Evolutionary conservation across 1,140 invertebrate genomes (phyloP).

Genomic region (Meloidogyne exigua): DNA sequence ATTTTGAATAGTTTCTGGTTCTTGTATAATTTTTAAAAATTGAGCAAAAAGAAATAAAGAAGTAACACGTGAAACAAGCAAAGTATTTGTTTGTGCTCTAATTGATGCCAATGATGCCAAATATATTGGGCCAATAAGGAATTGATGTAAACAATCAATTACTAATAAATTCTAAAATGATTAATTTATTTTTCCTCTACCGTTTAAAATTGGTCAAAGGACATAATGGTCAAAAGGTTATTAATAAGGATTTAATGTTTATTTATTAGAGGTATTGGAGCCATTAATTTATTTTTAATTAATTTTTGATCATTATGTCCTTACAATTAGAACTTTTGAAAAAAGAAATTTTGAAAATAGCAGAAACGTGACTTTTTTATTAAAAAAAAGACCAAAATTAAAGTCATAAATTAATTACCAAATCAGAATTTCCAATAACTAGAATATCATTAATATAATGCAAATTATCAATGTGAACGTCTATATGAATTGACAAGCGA

Average conservation of each 20-base stretch:
- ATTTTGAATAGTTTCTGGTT: conserved; percentile 48
- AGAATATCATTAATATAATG: conserved; percentile 88
- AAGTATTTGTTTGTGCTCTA: conserved; percentile 26
- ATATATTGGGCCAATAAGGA: conserved; percentile 87
- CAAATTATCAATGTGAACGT: conserved; percentile 93
- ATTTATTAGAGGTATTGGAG: too few relatives aligned
- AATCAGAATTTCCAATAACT: conserved; percentile 42
- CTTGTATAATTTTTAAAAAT: conserved; percentile 53
- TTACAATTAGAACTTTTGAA: too few relatives aligned
- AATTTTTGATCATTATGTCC: too few relatives aligned
- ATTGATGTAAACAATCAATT: conserved; percentile 88
- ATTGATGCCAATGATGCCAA: conserved; percentile 68
- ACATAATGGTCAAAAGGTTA: too few relatives aligned
- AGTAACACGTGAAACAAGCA: conserved; percentile 53
- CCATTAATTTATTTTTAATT: too few relatives aligned
- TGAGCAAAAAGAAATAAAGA: conserved; percentile 57
- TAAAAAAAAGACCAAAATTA: too few relatives aligned
- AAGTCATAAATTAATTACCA: conserved; percentile 30
- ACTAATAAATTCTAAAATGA: conserved; percentile 84
- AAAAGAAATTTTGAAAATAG: too few relatives aligned
- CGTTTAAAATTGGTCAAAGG: too few relatives aligned
- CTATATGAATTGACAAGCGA: conserved; percentile 69
- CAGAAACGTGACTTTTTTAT: too few relatives aligned
- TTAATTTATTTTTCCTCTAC: too few relatives aligned
- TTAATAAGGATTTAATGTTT: too few relatives aligned